Evolutionary conservation across 2,888 invertebrate genomes (phyloP), one percentile per base, ranked within the genome.

Genomic region (Seira musarum): DNA sequence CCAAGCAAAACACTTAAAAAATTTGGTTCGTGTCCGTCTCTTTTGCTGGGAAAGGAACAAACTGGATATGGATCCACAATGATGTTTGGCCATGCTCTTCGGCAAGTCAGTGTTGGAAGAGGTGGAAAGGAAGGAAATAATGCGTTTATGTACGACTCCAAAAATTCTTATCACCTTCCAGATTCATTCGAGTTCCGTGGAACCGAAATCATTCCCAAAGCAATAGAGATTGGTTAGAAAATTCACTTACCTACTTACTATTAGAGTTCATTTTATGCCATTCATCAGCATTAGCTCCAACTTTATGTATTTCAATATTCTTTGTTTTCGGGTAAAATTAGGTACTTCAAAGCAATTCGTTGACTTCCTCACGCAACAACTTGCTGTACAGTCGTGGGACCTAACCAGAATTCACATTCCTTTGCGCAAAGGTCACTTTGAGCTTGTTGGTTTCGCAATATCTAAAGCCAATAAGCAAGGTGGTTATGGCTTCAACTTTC

Each of bases 111-210:
- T 53, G 87, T 89, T 75, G 88, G 89, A 46, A 87, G 90, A 65
- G 91, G 90, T 13, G 89, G 89, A 35, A 88, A 88, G 83, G 90
- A 91, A 87, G 91, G 91, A 65, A 91, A 90, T 86, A 89, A 90
- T 83, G 91, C 91, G 0, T 88, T 91, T 68, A 87, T 89, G 21
- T 80, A 82, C 46, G 83, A 83, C 53, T 35, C 1, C 0, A 1
- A 25, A 3, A 35, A 89, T 89, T 87, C 89, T 89, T 84, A 73
- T 17, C 35, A 78, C 19, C 30, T 49, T 2, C 10, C 46, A 30
- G 17, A 49, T 15, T 8, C 15, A 6, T 35, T 25, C 15, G 63
- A 35, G 15, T 21, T 46, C 22, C 13, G 22, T 57, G 35, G 49
- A 3, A 1, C 83, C 83, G 82, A 76, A 64, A 69, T 82, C 17